Evolutionary conservation across 2,797 vertebrate genomes (phyloP).

Genomic region (Chanos chanos): DNA sequence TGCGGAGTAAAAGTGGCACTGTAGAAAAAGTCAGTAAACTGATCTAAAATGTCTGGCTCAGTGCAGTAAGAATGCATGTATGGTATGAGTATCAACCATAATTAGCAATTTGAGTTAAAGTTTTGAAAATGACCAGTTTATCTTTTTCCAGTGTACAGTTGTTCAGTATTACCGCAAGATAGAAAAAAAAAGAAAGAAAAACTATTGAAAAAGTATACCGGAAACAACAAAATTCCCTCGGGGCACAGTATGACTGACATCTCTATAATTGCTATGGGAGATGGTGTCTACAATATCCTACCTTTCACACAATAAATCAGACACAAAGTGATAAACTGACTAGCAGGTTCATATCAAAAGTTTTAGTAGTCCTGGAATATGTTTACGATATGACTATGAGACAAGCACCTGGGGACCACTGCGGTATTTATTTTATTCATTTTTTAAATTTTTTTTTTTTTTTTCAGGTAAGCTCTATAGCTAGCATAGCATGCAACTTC

Average conservation of each 20-base stretch:
- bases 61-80: too few relatives aligned
- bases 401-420: slow-evolving; percentile 5
- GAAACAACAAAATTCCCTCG: background rate
- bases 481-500: too few relatives aligned
- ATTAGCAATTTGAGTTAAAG: background rate
- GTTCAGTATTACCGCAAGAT: too few relatives aligned
- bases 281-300: slow-evolving; percentile 7
- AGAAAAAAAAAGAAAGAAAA: slow-evolving; percentile 16
- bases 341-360: slow-evolving; percentile 35
- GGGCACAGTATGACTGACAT: slow-evolving; percentile 25
- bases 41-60: too few relatives aligned
- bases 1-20: too few relatives aligned
- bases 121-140: too few relatives aligned
- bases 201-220: slow-evolving; percentile 2
- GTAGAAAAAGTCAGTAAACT: too few relatives aligned
- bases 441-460: background rate
- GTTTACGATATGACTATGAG: background rate
- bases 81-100: too few relatives aligned
- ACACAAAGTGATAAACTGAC: slow-evolving; percentile 31
- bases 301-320: slow-evolving; percentile 7
- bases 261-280: slow-evolving; percentile 32
- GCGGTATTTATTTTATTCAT: slow-evolving; percentile 27
- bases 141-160: too few relatives aligned
- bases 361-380: slow-evolving; percentile 26
- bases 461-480: too few relatives aligned